These are phyloP conservation scores for Chrysotoxum bicinctum DNA, from an alignment of 2,888 invertebrate species.

Conservation along the genomic window DNA sequence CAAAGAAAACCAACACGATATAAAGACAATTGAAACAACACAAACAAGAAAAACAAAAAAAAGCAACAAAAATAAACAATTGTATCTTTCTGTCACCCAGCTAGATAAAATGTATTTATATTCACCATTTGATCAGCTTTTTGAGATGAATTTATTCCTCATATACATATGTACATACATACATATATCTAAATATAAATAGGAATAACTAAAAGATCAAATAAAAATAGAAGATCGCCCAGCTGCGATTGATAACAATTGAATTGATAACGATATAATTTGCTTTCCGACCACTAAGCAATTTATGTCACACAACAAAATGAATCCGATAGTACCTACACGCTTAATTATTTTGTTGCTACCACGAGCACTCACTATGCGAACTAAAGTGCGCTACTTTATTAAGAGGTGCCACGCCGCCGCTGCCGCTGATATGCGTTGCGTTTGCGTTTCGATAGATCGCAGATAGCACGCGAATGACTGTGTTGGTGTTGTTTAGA, in stretches of 20 bases:
- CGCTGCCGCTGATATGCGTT: slow-evolving; percentile 1
- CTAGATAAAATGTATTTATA: slow-evolving; percentile 16
- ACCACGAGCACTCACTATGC: slow-evolving; percentile 1
- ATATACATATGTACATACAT: no score
- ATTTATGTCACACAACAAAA: neutral
- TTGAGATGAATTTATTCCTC: slow-evolving; percentile 5
- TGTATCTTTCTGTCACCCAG: slow-evolving; percentile 14
- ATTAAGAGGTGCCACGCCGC: slow-evolving; percentile 20
- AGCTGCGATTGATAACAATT: slow-evolving; percentile 24
- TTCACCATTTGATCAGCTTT: slow-evolving; percentile 46
- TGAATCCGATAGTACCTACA: slow-evolving; percentile 1
- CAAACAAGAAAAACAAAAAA: neutral
- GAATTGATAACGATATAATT: slow-evolving; percentile 1
- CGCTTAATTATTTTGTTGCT: slow-evolving; percentile 6
- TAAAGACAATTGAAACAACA: slow-evolving; percentile 39
- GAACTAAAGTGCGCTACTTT: slow-evolving; percentile 4
- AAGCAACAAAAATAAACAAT: slow-evolving; percentile 1
- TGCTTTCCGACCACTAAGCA: neutral
- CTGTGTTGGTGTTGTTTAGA: slow-evolving; percentile 43
- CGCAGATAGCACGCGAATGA: slow-evolving; percentile 41
- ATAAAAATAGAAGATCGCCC: neutral
- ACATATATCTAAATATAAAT: no score
- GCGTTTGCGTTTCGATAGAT: slow-evolving; percentile 46
- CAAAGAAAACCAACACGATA: slow-evolving; percentile 36
- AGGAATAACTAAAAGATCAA: neutral